Conservation (phyloP, 2,113 vertebrate species). For the Misgurnus mizolepis region DNA sequence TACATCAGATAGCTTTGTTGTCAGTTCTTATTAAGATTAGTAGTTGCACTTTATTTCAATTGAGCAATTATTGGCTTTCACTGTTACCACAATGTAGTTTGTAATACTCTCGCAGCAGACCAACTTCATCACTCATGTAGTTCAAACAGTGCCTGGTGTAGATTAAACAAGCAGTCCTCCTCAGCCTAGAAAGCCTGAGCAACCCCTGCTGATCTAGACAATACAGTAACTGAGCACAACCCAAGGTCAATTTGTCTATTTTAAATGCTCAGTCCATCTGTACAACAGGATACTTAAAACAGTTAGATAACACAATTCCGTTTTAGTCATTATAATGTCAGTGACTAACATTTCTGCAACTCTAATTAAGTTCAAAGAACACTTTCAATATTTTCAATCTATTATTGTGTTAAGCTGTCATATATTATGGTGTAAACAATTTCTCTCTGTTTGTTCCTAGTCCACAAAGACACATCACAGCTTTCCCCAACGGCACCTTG, state of each 20-base stretch:
- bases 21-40: not conserved
- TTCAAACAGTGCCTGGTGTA: conserved; percentile 37
- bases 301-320: not conserved
- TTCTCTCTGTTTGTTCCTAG: conserved; percentile 61
- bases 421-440: conserved; percentile 18
- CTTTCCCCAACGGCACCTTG: conserved; percentile 77
- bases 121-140: conserved; percentile 41
- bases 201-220: conserved; percentile 38
- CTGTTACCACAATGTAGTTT: not conserved
- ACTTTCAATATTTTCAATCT: not conserved
- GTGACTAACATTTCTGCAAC: not conserved
- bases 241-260: not conserved
- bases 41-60: not conserved
- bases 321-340: not conserved
- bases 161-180: conserved; percentile 33
- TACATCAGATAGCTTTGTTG: not conserved
- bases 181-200: conserved; percentile 45
- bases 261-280: not conserved
- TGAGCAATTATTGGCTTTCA: not conserved
- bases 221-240: conserved; percentile 26
- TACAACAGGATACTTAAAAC: conserved; percentile 14
- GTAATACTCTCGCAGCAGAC: not conserved
- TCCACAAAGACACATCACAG: conserved; percentile 73
- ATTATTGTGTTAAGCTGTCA: conserved; percentile 9
- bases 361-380: not conserved